phyloP scores from a whole-genome alignment of 2,113 vertebrate species.

The Ifrita kowaldi region DNA sequence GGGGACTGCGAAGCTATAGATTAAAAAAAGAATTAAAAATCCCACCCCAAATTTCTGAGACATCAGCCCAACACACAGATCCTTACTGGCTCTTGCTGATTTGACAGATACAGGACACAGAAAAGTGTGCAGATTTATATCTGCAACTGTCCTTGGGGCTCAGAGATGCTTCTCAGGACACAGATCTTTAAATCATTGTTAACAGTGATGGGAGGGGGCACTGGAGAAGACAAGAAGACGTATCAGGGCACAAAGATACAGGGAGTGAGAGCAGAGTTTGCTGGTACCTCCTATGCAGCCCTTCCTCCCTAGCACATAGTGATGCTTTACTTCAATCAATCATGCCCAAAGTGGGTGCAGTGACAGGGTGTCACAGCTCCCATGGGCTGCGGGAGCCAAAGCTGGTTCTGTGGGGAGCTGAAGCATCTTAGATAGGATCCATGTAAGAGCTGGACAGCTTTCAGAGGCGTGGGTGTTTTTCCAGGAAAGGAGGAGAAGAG shows the following conservation, averaged over 20 bases:
- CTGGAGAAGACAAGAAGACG: not conserved
- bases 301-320: not conserved
- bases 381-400: not conserved
- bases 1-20: not conserved
- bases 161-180: not conserved
- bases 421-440: not conserved
- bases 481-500: not conserved
- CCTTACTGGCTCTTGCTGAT: not conserved
- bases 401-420: not conserved
- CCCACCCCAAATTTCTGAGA: not conserved
- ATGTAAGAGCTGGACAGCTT: not conserved
- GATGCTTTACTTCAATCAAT: not conserved
- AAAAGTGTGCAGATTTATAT: not conserved
- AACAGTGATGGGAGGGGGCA: not conserved
- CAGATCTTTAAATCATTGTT: not conserved
- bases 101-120: not conserved
- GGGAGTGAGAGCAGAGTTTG: not conserved
- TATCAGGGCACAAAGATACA: not conserved
- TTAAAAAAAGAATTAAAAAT: no score
- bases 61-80: not conserved
- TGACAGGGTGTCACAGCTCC: not conserved
- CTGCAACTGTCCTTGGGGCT: not conserved
- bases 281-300: rapidly evolving
- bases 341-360: not conserved
- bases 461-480: not conserved